Base-by-base conservation (phyloP, 2,113 vertebrate genomes). In the Anser brachyrhynchus region DNA sequence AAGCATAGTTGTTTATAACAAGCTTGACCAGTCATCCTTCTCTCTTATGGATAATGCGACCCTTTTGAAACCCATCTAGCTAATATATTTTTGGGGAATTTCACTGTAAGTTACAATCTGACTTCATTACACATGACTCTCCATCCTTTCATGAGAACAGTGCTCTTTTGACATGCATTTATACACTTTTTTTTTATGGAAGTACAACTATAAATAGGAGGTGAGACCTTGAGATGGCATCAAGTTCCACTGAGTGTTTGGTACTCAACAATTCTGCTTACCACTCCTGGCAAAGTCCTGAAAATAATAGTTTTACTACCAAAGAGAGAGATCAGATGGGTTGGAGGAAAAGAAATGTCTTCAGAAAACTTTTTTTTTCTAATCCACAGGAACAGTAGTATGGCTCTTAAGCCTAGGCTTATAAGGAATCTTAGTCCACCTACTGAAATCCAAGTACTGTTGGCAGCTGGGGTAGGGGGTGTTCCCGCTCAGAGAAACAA, bases 271-370 rank as follows among this genome's bases (percentile, higher is more conserved):
- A 3, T n/a, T 44, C 54, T 69, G 52, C 65, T 51, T 2, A 2
- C 16, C 5, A 3, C 5, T 84, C 23, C 43, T 23, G 22, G 29
- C 12, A 57, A 6, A 88, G 39, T 9, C 61, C 10, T 0, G 0
- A 52, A 86, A 81, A 33, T 43, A 61, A 7, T 28, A 46, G 33
- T 25, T 88, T 51, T 77, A 20, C 26, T 39, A 29, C 19, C 66
- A 62, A 91, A 87, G n/a, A 80, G 26, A 44, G 43, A 86, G 31
- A 37, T 85, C 9, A 3, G 13, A 58, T 2, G 6, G 3, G 5
- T 23, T 74, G 15, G 17, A 93, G 20, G 59, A 89, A 85, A 72
- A 61, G 5, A 61, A 11, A 57, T 18, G 59, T n/a, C 10, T 75
- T 75, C 58, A 89, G 58, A 79, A 91, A 86, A 59, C 9, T 31